Percentiles rank a stretch among this genome's conserved stretches.
phyloP scores from a whole-genome alignment of 2,888 invertebrate species.

The Drosophila mimica region DNA sequence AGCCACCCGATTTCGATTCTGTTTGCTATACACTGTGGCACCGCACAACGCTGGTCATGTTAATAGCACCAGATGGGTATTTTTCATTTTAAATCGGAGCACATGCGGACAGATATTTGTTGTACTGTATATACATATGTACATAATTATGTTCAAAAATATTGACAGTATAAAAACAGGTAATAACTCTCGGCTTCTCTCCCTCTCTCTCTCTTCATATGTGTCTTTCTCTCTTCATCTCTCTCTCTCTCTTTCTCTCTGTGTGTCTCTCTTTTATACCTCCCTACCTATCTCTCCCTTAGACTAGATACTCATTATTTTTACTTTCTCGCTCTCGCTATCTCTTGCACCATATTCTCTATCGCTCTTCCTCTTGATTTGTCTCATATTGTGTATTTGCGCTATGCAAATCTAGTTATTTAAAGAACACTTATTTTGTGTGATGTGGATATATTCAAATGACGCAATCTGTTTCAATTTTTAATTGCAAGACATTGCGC shows the following conservation, averaged over 20 bases:
- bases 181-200: background rate
- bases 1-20: constrained; percentile 76
- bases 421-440: background rate
- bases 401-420: background rate
- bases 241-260: background rate
- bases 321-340: background rate
- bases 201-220: background rate
- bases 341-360: background rate
- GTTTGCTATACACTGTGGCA: constrained; percentile 52
- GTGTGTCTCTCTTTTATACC: background rate
- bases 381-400: too few relatives aligned
- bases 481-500: constrained; percentile 76
- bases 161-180: background rate
- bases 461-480: constrained; percentile 60
- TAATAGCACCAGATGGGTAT: constrained; percentile 15
- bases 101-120: too few relatives aligned
- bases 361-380: background rate
- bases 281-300: background rate
- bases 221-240: background rate
- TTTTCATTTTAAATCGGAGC: background rate
- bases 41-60: constrained; percentile 35
- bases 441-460: constrained; percentile 15
- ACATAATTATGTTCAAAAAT: background rate
- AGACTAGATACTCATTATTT: too few relatives aligned
- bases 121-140: background rate